Conservation (phyloP, 2,113 vertebrate species). For the Etheostoma spectabile region DNA sequence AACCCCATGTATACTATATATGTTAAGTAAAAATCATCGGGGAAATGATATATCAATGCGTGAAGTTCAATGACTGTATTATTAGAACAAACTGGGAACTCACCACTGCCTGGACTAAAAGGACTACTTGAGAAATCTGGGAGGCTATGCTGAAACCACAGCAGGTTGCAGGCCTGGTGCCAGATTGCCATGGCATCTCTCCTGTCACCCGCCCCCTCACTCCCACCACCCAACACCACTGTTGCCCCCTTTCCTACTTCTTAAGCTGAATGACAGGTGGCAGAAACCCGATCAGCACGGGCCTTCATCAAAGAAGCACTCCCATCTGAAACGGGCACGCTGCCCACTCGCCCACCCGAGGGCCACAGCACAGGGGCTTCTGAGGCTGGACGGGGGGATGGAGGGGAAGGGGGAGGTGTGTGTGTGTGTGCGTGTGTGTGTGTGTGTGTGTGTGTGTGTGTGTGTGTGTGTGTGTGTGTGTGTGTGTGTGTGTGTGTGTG, state of each 20-base stretch:
- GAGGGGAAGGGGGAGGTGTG: slow-evolving; percentile 24
- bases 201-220: slow-evolving; percentile 30
- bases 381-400: slow-evolving; percentile 25
- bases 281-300: slow-evolving; percentile 82
- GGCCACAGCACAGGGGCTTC: slow-evolving; percentile 56
- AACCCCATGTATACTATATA: not conserved
- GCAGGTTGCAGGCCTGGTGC: slow-evolving; percentile 57
- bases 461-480: slow-evolving; percentile 24
- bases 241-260: slow-evolving; percentile 64
- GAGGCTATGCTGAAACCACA: slow-evolving; percentile 54
- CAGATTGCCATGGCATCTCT: slow-evolving; percentile 77
- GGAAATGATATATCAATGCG: not conserved
- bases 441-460: slow-evolving; percentile 38
- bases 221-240: slow-evolving; percentile 52
- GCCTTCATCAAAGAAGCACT: slow-evolving; percentile 68
- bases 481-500: slow-evolving; percentile 33
- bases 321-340: slow-evolving; percentile 67
- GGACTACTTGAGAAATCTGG: slow-evolving; percentile 33
- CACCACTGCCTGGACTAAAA: slow-evolving; percentile 25
- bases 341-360: slow-evolving; percentile 75
- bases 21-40: not conserved
- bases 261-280: slow-evolving; percentile 85
- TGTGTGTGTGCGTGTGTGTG: slow-evolving; percentile 22
- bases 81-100: not conserved
- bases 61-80: not conserved